phyloP scores from a whole-genome alignment of 2,888 invertebrate species.

The Sericinus montela region DNA sequence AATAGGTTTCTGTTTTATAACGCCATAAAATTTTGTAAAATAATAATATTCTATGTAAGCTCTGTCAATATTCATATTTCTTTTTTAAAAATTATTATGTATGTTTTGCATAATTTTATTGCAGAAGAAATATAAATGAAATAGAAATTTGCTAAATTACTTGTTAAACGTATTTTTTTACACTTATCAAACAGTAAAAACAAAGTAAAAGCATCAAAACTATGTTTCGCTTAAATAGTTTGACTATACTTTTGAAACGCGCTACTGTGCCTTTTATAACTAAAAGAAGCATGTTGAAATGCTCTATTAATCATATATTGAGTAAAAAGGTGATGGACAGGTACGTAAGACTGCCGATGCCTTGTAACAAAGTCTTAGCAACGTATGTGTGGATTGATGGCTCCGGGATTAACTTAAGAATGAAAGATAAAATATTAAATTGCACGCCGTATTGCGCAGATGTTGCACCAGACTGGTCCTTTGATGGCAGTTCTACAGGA shows the following conservation, averaged over 20 bases:
- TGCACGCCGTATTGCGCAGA: constrained; percentile 79
- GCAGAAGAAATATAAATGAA: too few relatives aligned
- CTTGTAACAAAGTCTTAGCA: constrained; percentile 80
- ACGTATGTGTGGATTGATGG: constrained; percentile 91
- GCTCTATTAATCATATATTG: constrained; percentile 67
- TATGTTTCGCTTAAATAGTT: constrained; percentile 19
- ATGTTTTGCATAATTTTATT: too few relatives aligned
- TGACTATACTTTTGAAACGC: constrained; percentile 22
- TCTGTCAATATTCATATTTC: background rate
- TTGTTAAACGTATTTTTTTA: too few relatives aligned
- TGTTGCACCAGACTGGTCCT: constrained; percentile 89
- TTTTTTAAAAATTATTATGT: background rate
- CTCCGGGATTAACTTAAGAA: constrained; percentile 84
- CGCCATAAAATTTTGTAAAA: background rate
- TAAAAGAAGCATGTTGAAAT: constrained; percentile 48
- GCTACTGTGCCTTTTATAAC: constrained; percentile 18
- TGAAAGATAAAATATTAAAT: constrained; percentile 83
- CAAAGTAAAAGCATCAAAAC: background rate
- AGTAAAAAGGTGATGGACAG: constrained; percentile 70
- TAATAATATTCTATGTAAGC: background rate
- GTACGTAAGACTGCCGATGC: constrained; percentile 78
- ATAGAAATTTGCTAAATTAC: too few relatives aligned
- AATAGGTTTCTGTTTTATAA: background rate
- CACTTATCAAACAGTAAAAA: background rate
- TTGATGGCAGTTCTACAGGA: constrained; percentile 94